Evolutionary conservation across 2,888 invertebrate species (phyloP).

Genomic region (Beris chalybata): DNA sequence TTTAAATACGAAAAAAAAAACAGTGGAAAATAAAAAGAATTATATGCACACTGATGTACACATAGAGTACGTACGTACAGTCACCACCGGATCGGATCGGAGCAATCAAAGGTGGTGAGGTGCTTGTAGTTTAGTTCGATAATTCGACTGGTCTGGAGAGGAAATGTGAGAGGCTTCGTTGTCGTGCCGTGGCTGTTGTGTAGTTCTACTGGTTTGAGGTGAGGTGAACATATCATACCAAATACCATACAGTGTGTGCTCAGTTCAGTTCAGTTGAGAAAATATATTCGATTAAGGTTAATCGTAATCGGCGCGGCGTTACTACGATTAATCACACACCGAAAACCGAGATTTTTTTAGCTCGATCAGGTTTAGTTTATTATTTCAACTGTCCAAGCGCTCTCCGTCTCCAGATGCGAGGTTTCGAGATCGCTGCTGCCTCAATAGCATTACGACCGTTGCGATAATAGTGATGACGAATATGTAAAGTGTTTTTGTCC

Average conservation of each 20-base stretch:
- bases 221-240: conserved; percentile 20
- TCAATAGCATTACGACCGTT: too few relatives aligned
- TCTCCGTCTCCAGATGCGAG: too few relatives aligned
- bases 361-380: too few relatives aligned
- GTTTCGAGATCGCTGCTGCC: too few relatives aligned
- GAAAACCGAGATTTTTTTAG: too few relatives aligned
- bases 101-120: conserved; percentile 1
- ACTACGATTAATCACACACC: too few relatives aligned
- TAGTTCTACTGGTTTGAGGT: neutral
- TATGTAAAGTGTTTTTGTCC: too few relatives aligned
- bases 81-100: conserved; percentile 3
- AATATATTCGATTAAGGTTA: conserved; percentile 15
- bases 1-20: neutral
- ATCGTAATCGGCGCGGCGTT: conserved; percentile 10
- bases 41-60: too few relatives aligned
- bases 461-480: too few relatives aligned
- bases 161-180: conserved; percentile 14
- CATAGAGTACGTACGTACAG: neutral
- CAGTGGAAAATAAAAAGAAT: neutral
- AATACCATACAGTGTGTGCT: conserved; percentile 9
- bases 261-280: conserved; percentile 12
- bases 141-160: conserved; percentile 10
- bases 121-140: conserved; percentile 6
- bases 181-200: conserved; percentile 1
- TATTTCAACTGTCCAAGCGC: too few relatives aligned